phyloP scores from a whole-genome alignment of 2,888 invertebrate species.

The Mallateleia sp. region DNA sequence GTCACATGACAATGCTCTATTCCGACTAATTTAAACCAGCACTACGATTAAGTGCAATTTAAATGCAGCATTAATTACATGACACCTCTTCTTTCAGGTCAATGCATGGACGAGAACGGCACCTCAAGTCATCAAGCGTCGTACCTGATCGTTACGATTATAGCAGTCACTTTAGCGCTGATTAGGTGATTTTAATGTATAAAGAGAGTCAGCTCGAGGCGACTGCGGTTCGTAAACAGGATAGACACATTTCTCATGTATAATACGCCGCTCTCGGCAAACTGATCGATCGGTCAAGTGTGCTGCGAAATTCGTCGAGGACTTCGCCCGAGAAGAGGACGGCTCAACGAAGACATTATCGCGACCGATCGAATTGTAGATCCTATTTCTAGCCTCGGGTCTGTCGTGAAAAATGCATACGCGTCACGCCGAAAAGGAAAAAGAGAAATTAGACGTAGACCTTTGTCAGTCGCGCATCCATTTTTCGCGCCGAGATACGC shows the following conservation, averaged over 20 bases:
- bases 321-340: slow-evolving; percentile 39
- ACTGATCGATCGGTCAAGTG: slow-evolving; percentile 72
- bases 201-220: slow-evolving; percentile 76
- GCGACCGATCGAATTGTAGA: slow-evolving; percentile 83
- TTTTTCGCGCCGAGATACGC: slow-evolving; percentile 81
- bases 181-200: slow-evolving; percentile 89
- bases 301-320: slow-evolving; percentile 57
- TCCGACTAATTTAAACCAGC: no score
- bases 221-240: slow-evolving; percentile 76
- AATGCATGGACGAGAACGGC: slow-evolving; percentile 91
- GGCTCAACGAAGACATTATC: slow-evolving; percentile 62
- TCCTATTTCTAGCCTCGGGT: slow-evolving; percentile 80
- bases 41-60: no score
- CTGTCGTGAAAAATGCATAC: slow-evolving; percentile 82
- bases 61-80: slow-evolving; percentile 31
- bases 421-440: slow-evolving; percentile 66
- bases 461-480: slow-evolving; percentile 71
- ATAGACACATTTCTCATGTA: slow-evolving; percentile 78
- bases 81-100: slow-evolving; percentile 90
- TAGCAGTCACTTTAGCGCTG: slow-evolving; percentile 84
- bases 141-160: slow-evolving; percentile 84
- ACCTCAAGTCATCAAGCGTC: slow-evolving; percentile 84
- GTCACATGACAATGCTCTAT: no score
- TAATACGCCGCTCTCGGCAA: slow-evolving; percentile 71
- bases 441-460: slow-evolving; percentile 22